These are phyloP conservation scores for Myotis myotis DNA, from an alignment of 2,797 vertebrate species.

Conservation along the genomic window DNA sequence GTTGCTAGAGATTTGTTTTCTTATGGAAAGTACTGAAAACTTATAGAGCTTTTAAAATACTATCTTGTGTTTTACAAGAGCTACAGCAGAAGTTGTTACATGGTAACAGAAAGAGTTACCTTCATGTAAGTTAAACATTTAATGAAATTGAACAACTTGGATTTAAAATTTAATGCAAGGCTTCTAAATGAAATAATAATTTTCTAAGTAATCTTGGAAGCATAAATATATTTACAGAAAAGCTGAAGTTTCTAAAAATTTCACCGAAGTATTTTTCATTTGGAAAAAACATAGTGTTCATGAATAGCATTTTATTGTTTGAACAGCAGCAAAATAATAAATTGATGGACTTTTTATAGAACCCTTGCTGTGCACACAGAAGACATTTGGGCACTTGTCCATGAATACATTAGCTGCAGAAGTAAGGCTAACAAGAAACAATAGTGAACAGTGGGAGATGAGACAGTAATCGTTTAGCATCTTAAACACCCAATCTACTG, in stretches of 20 bases:
- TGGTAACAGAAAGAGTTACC: constrained; percentile 24
- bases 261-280: constrained; percentile 6
- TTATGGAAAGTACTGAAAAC: neutral
- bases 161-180: neutral
- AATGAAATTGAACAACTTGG: constrained; percentile 48
- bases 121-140: constrained; percentile 61
- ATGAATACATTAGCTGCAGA: neutral
- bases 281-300: neutral
- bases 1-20: neutral
- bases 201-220: constrained; percentile 6
- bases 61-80: constrained; percentile 39
- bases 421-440: neutral
- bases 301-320: constrained; percentile 12
- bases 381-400: neutral
- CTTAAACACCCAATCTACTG: neutral
- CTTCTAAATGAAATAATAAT: neutral
- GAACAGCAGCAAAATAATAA: constrained; percentile 32
- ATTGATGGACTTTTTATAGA: neutral
- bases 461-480: fast-evolving
- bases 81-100: constrained; percentile 36
- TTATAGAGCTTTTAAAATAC: constrained; percentile 27
- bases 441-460: neutral
- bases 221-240: constrained; percentile 36
- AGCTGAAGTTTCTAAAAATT: neutral
- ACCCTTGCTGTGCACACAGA: neutral